Percentiles rank a stretch among this genome's conserved stretches.
Conservation (phyloP, 2,888 invertebrate species). For the Apeira syringaria region DNA sequence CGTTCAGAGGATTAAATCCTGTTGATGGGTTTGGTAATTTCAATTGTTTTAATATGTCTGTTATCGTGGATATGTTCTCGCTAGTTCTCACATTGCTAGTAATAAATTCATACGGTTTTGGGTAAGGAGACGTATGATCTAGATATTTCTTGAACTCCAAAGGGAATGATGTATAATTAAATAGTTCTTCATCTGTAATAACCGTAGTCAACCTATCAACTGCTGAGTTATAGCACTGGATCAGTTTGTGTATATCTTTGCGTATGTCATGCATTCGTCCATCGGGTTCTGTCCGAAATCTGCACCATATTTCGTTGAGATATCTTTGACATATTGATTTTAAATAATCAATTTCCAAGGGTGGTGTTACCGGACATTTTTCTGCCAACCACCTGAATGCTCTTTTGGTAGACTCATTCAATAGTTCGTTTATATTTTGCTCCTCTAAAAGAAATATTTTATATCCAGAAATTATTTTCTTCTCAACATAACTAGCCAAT, state of each 20-base stretch:
- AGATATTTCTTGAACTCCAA: conserved; percentile 84
- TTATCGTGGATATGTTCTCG: conserved; percentile 75
- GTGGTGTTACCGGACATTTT: conserved; percentile 72
- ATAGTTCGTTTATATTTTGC: conserved; percentile 50
- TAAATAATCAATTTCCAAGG: conserved; percentile 83
- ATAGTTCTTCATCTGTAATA: conserved; percentile 82
- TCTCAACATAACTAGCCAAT: conserved; percentile 47
- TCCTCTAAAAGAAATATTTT: conserved; percentile 59
- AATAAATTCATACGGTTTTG: conserved; percentile 87
- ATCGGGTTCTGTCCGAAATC: conserved; percentile 66
- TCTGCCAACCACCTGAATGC: conserved; percentile 79
- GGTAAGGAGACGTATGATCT: conserved; percentile 73
- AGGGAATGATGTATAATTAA: conserved; percentile 86
- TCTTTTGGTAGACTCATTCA: conserved; percentile 57
- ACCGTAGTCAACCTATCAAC: conserved; percentile 85
- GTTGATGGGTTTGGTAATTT: conserved; percentile 77
- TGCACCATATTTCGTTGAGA: conserved; percentile 85
- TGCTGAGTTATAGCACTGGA: conserved; percentile 87
- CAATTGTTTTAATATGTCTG: conserved; percentile 77
- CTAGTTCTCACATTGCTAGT: conserved; percentile 83
- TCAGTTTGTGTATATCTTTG: conserved; percentile 82
- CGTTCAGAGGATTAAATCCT: conserved; percentile 68
- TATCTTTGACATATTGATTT: conserved; percentile 81
- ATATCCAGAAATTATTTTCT: conserved; percentile 59
- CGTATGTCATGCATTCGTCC: conserved; percentile 68